Percentiles rank a stretch among this genome's conserved stretches.
phyloP scores from a whole-genome alignment of 2,113 vertebrate genomes.

The Morone saxatilis region DNA sequence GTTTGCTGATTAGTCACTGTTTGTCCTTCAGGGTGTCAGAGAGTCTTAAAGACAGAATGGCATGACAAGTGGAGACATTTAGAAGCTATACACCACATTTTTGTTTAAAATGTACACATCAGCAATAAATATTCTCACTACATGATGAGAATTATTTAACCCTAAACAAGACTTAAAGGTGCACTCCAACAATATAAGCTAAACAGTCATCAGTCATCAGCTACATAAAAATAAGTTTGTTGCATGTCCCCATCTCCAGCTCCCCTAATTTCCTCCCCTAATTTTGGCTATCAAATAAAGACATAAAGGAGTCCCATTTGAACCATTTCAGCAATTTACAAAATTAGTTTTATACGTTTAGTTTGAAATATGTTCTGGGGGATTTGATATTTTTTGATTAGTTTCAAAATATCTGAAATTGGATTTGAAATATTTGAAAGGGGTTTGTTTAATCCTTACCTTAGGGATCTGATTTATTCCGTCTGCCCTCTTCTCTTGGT shows the following conservation, averaged over 20 bases:
- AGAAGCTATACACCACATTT: not conserved
- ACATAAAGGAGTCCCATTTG: not conserved
- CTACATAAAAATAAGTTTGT: no score
- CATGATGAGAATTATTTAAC: no score
- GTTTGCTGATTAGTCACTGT: slow-evolving; percentile 1
- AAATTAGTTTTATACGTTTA: not conserved
- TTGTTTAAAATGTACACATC: no score
- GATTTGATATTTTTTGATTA: not conserved
- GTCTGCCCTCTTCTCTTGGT: not conserved
- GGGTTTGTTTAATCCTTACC: not conserved
- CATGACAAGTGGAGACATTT: not conserved
- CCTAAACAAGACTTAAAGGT: not conserved
- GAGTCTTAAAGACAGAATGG: not conserved
- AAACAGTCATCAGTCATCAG: no score
- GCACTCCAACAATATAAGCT: not conserved
- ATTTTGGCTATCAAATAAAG: no score
- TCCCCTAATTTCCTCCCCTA: not conserved
- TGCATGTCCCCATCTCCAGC: not conserved
- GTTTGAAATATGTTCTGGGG: not conserved
- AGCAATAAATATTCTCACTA: no score
- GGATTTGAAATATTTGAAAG: not conserved
- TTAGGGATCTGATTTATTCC: not conserved
- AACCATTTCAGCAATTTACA: not conserved
- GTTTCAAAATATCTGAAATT: not conserved
- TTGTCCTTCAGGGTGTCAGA: slow-evolving; percentile 20